A percentile compares a stretch with the other conserved stretches of the same genome.
Evolutionary conservation across 2,888 invertebrate genomes (phyloP).

Genomic region (Exocentrus adspersus): DNA sequence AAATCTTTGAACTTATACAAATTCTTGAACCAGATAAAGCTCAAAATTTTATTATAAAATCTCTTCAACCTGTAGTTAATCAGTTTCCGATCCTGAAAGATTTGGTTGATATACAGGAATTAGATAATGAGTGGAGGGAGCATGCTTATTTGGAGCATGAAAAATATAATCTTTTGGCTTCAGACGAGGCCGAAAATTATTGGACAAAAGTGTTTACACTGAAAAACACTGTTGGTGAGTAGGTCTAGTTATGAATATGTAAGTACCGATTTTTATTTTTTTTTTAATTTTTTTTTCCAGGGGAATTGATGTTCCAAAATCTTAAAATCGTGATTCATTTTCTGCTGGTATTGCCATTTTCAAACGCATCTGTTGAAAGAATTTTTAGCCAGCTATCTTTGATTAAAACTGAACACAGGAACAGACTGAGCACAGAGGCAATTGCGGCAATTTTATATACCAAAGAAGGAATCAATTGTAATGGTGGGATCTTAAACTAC

Average conservation of each 20-base stretch:
- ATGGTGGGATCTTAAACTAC: too few species aligned
- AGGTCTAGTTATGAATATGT: not conserved
- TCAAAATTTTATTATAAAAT: not conserved
- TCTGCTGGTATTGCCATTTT: not conserved
- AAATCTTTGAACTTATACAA: conserved; percentile 13
- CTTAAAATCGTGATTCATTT: conserved; percentile 5
- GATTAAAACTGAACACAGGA: not conserved
- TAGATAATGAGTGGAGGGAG: conserved; percentile 16
- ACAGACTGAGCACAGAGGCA: not conserved
- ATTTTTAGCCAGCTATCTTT: not conserved
- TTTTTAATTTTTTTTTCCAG: not conserved
- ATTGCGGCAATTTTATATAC: not conserved
- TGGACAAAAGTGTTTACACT: not conserved
- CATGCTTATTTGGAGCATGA: not conserved
- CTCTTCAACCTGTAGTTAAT: conserved; percentile 2
- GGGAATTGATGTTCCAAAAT: not conserved
- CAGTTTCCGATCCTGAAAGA: not conserved
- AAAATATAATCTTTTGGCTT: not conserved
- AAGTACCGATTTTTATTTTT: not conserved
- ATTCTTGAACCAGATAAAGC: conserved; percentile 6
- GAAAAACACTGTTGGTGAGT: not conserved
- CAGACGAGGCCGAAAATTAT: not conserved
- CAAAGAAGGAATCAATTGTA: not conserved
- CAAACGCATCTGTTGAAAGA: not conserved
- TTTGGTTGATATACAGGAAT: conserved; percentile 16